Base-by-base conservation (phyloP, 2,113 vertebrate genomes). In the Lepus americanus region DNA sequence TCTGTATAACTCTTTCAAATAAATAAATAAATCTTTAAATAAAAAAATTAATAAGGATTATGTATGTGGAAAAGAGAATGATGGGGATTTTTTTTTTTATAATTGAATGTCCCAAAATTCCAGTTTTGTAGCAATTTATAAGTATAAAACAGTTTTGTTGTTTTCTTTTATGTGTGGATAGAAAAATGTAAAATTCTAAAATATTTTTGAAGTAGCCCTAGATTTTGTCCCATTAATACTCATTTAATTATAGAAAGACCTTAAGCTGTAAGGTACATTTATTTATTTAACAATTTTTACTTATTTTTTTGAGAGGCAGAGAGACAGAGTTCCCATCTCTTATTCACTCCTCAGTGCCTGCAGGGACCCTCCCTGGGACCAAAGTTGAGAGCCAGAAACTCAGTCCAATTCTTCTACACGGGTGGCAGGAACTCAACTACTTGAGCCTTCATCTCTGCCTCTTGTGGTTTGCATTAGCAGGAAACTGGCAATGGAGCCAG, bases 181-280 rank as follows among this genome's bases (percentile, higher is more conserved):
- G 74, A 76, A 91, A 89, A 81, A n/a, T 69, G 17, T 82, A 70
- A 59, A 89, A 89, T 93, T 86, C 73, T 92, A 53, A 76, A 89
- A 72, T 36, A 27, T 77, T 90, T 92, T 92, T 90, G 25, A 55
- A 95, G 66, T 73, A 92, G 29, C n/a, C n/a, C 96, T 33, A 72
- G 31, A 77, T 80, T 93, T 95, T 93, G 16, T 87, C 76, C 9
- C 14, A 22, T 74, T 81, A 82, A 33, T 78, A 83, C 16, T 85
- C 67, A 64, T 81, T 82, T 78, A 69, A 7, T 76, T 72, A 51
- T 29, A 79, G 72, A 49, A 78, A 22, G n/a, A 73, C 39, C 69
- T 78, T 78, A 79, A 78, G 29, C 22, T 59, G 27, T 36, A 6
- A 33, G 69, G n/a, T 59, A 59, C 55, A 59, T 59, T 72, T 36